Evolutionary conservation across 1,140 invertebrate genomes (phyloP).

Genomic region (Lamellibrachia luymesi): DNA sequence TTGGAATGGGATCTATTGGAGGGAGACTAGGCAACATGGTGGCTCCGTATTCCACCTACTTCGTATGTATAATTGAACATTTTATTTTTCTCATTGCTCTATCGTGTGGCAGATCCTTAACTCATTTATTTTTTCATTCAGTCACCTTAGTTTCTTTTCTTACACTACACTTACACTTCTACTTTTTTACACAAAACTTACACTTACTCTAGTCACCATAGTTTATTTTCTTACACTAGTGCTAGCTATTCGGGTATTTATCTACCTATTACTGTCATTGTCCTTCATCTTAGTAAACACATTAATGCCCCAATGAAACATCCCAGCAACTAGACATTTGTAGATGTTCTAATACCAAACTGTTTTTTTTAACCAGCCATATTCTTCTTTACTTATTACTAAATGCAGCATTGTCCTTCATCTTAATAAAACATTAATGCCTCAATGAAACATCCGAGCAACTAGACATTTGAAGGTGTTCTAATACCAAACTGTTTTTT

Average conservation of each 20-base stretch:
- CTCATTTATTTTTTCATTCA: too few relatives aligned
- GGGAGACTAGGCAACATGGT: conserved; percentile 27
- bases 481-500: neutral
- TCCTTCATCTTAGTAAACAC: neutral
- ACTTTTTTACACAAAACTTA: too few relatives aligned
- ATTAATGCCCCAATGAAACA: neutral
- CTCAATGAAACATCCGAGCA: neutral
- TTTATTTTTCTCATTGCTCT: neutral
- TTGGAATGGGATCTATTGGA: conserved; percentile 22
- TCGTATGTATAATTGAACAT: conserved; percentile 11
- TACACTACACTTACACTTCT: too few relatives aligned
- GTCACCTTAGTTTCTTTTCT: too few relatives aligned
- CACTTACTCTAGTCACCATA: too few relatives aligned
- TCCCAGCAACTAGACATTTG: neutral
- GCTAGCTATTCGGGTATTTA: too few relatives aligned
- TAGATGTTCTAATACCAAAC: neutral
- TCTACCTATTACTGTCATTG: too few relatives aligned
- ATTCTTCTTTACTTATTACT: neutral
- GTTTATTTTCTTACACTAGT: too few relatives aligned
- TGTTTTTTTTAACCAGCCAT: neutral
- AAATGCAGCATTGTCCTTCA: neutral
- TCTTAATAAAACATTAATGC: neutral
- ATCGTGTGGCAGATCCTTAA: neutral
- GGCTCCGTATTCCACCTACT: conserved; percentile 21
- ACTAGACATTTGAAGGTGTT: too few relatives aligned